These are phyloP conservation scores for Noturus placidus DNA, from an alignment of 2,113 vertebrate genomes.

Conservation along the genomic window DNA sequence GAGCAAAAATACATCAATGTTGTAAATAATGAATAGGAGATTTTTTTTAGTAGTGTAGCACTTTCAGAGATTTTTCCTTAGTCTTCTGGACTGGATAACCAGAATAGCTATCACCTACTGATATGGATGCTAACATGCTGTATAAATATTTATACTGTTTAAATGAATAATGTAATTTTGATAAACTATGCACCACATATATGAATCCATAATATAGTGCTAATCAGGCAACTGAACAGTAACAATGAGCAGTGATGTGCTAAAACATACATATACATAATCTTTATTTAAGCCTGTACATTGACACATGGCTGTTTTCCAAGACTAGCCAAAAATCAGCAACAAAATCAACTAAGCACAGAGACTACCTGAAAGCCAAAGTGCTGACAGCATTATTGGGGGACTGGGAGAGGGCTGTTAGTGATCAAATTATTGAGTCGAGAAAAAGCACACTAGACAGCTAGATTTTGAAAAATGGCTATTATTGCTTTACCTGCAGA, in stretches of 20 bases:
- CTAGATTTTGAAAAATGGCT: constrained; percentile 15
- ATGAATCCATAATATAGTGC: neutral
- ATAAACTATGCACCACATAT: neutral
- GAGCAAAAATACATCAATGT: constrained; percentile 39
- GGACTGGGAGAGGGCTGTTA: constrained; percentile 65
- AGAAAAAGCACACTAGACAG: constrained; percentile 36
- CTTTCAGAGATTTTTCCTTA: constrained; percentile 9
- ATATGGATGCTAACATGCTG: neutral
- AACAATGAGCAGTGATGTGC: neutral
- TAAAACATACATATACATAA: neutral
- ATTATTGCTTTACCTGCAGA: constrained; percentile 16
- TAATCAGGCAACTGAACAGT: neutral
- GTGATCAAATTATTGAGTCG: constrained; percentile 73
- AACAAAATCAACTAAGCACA: constrained; percentile 5
- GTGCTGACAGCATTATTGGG: constrained; percentile 62
- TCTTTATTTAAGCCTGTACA: neutral
- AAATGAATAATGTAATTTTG: neutral
- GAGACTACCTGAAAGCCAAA: constrained; percentile 37
- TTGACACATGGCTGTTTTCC: constrained; percentile 11
- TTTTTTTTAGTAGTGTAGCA: constrained; percentile 6
- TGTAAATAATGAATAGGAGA: constrained; percentile 44
- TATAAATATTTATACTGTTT: neutral
- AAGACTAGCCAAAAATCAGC: constrained; percentile 13
- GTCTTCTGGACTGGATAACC: neutral
- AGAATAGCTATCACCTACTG: constrained; percentile 1